Evolutionary conservation across 2,888 invertebrate species (phyloP), one percentile per base, ranked within the genome.

Genomic region (Matsumyia berberina): DNA sequence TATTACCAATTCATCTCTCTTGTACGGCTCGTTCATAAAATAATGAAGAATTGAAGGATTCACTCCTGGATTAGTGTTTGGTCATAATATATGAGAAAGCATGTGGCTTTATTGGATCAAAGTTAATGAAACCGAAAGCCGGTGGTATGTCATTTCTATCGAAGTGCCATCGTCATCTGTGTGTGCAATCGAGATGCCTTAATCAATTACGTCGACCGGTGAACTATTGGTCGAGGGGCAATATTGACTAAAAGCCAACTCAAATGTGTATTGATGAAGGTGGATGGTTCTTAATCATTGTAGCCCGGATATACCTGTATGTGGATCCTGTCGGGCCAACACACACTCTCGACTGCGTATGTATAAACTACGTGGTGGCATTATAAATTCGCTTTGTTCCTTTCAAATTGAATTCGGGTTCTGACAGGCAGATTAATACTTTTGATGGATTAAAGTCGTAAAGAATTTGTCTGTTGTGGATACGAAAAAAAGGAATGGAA

Each of bases 361-460:
- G 24, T 24, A 24, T 24, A 24, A 3, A 24, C 2, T 19, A 33
- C 1, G 57, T 19, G 29, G 12, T n/a, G 29, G 57, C 12, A 78
- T 82, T 82, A 82, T 72, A 67, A 77, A 82, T 82, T 70, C 82
- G 39, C 72, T 82, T 72, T 78, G 66, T 53, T 70, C 60, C 46
- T 72, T 53, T 67, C 60, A 78, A 72, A 78, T 78, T 82, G 66
- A 82, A 72, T 72, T 80, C 51, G 39, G 44, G 53, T 39, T 60
- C 39, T 72, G 67, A 67, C 58, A 81, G 57, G 55, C 46, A 35
- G 78, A 82, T 82, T 82, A 77, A 73, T 72, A 58, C 77, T 60
- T 58, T 82, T 82, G 82, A 81, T 81, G 70, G 81, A 81, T 81
- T 69, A 81, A 81, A 64, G 81, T 58, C 66, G 60, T 69, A 69